Percentiles rank a stretch among this genome's conserved stretches.
These are phyloP conservation scores for Lathamus discolor DNA, from an alignment of 2,113 vertebrate species.

Conservation along the genomic window DNA sequence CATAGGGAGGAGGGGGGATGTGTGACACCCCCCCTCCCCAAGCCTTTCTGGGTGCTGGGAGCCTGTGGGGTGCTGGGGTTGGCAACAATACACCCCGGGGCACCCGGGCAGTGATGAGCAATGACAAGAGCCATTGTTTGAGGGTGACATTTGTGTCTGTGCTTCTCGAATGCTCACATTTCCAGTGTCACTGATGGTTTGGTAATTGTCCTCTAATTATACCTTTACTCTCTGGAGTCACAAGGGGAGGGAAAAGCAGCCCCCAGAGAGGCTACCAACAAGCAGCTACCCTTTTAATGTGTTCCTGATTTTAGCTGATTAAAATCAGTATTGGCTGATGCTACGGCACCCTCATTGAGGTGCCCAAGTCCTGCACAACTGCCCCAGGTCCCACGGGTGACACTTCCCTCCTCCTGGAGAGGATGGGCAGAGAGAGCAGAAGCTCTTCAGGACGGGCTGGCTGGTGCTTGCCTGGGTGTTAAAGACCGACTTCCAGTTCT, in stretches of 20 bases:
- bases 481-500: not conserved
- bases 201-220: not conserved
- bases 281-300: not conserved
- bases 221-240: not conserved
- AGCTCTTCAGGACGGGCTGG: not conserved
- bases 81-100: not conserved
- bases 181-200: not conserved
- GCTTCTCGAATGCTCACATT: rapidly evolving
- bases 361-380: rapidly evolving
- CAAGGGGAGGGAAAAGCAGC: not conserved
- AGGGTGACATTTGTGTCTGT: not conserved
- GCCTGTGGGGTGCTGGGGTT: rapidly evolving
- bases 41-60: not conserved
- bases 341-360: not conserved
- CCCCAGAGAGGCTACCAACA: not conserved
- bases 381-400: too few relatives aligned
- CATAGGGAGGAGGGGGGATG: rapidly evolving
- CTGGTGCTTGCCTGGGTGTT: not conserved
- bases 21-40: too few relatives aligned
- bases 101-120: rapidly evolving
- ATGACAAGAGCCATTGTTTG: not conserved
- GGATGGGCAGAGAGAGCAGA: rapidly evolving
- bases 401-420: not conserved
- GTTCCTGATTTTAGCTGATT: not conserved
- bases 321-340: not conserved